Base-by-base conservation (phyloP, 2,888 invertebrate species). In the Anarsia innoxiella region DNA sequence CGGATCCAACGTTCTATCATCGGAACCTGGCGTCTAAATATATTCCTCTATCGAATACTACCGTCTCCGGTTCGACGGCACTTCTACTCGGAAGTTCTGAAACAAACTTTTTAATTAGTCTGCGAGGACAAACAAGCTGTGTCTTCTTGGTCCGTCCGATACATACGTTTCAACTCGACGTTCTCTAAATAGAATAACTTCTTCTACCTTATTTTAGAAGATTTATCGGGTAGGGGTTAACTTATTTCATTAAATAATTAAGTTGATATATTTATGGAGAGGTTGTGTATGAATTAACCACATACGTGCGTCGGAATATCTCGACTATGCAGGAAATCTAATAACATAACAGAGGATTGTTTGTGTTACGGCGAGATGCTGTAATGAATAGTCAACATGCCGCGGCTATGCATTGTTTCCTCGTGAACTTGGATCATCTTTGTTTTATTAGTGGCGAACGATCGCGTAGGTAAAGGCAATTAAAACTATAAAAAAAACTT, bases 41-140 rank as follows among this genome's bases (percentile, higher is more conserved):
- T 71, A 71, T 69, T 70, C 64, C 61, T 60, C 53, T 57, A 63
- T 62, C 65, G 65, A 73, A 73, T 68, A 62, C 66, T 60, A 56
- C 61, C 56, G 54, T 59, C 60, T 65, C 53, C 62, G 70, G 72
- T 73, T 64, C 65, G 69, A 59, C 61, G 65, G 65, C 67, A 71
- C 72, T 75, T 71, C 68, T 60, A 48, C 64, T 60, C 60, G 48
- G 58, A 71, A 82, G 63, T 80, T 73, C 55, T 51, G 60, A 62
- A 75, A 77, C 79, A 83, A 84, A 84, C 82, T 83, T 83, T 83
- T 83, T 84, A 84, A 84, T 84, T 84, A 84, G 82, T 80, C 79
- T 74, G 65, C 71, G 67, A 79, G 75, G 70, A 80, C 82, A 82
- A 83, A 80, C 83, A 83, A 74, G 76, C 77, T 70, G 71, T 70